Conservation (phyloP, 2,888 invertebrate genomes). For the Leptopilina myrica region DNA sequence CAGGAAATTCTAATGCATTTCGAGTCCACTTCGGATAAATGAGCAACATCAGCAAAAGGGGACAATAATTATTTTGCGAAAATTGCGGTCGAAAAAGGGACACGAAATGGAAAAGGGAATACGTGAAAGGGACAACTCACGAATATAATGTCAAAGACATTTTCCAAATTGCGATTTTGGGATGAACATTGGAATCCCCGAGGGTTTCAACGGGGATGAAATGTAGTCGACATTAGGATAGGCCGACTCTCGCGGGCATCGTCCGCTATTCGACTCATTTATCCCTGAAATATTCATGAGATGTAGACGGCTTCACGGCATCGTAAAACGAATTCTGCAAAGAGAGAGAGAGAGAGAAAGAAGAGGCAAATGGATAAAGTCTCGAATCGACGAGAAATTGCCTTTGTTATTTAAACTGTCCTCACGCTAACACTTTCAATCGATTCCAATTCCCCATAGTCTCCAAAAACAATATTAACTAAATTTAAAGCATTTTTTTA, state of each 20-base stretch:
- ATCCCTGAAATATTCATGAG: constrained; percentile 37
- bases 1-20: too few relatives aligned
- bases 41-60: neutral
- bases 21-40: too few relatives aligned
- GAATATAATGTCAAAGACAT: constrained; percentile 33
- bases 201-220: constrained; percentile 22
- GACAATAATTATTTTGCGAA: neutral
- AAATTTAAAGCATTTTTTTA: too few relatives aligned
- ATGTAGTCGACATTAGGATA: constrained; percentile 38
- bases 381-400: constrained; percentile 24
- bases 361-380: constrained; percentile 33
- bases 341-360: neutral
- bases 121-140: neutral
- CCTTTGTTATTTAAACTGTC: constrained; percentile 25
- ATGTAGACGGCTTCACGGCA: constrained; percentile 35
- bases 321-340: constrained; percentile 17
- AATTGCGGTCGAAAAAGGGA: neutral
- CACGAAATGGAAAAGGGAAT: neutral
- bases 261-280: constrained; percentile 27
- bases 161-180: constrained; percentile 34
- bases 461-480: neutral
- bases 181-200: constrained; percentile 17
- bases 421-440: neutral
- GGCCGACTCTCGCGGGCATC: constrained; percentile 13
- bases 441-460: neutral